phyloP scores from a whole-genome alignment of 2,113 vertebrate genomes.

The Gobius niger region DNA sequence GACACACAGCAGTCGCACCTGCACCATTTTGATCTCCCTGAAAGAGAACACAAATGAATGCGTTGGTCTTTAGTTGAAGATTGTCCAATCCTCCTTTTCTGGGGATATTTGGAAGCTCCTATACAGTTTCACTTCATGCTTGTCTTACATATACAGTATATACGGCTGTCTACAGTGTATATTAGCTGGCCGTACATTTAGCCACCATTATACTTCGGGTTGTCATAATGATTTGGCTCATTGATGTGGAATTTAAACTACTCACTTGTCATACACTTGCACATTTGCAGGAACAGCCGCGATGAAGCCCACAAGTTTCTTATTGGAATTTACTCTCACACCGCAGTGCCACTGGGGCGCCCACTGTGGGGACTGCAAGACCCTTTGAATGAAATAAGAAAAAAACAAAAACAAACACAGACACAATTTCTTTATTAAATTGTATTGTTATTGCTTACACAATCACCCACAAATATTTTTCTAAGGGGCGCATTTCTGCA shows the following conservation, averaged over 20 bases:
- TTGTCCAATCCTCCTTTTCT: too few species aligned
- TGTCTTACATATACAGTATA: too few species aligned
- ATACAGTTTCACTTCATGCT: too few species aligned
- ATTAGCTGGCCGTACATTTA: too few species aligned
- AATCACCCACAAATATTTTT: not conserved
- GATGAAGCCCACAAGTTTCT: slow-evolving; percentile 95
- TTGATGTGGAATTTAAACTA: slow-evolving; percentile 17
- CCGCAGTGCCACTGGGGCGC: slow-evolving; percentile 92
- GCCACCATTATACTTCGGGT: not conserved
- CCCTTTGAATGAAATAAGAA: slow-evolving; percentile 74
- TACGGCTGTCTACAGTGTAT: too few species aligned
- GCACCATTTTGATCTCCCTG: slow-evolving; percentile 92
- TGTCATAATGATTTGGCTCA: not conserved
- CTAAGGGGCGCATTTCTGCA: not conserved
- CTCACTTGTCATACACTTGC: slow-evolving; percentile 89
- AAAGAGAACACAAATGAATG: not conserved
- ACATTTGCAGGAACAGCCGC: slow-evolving; percentile 89
- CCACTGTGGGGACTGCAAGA: slow-evolving; percentile 90
- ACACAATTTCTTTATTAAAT: not conserved
- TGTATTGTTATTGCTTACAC: not conserved
- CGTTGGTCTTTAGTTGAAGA: too few species aligned
- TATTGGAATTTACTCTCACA: slow-evolving; percentile 88
- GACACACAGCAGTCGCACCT: slow-evolving; percentile 94
- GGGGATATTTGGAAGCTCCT: too few species aligned
- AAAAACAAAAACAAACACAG: slow-evolving; percentile 23